Evolutionary conservation across 1,140 invertebrate species (phyloP).

Genomic region (Melipona quadrifasciata): DNA sequence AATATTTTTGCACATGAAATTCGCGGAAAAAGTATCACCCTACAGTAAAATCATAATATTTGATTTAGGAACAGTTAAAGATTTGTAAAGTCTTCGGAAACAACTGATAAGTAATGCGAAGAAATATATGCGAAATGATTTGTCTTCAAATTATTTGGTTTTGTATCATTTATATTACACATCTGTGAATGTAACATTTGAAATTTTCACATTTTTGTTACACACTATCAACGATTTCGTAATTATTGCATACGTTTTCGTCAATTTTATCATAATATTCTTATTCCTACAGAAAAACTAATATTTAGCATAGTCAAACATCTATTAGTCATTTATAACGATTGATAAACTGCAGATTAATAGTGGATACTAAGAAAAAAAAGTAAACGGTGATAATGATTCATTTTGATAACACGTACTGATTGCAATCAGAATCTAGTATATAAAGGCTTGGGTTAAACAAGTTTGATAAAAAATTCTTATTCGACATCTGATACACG

Average conservation of each 20-base stretch:
- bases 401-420: neutral
- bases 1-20: neutral
- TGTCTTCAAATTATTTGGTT: neutral
- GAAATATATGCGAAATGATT: neutral
- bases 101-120: neutral
- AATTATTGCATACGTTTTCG: neutral
- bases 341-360: neutral
- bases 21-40: neutral
- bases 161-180: neutral
- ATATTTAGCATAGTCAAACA: neutral
- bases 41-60: neutral
- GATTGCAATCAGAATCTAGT: neutral
- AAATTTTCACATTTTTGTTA: neutral
- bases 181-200: neutral
- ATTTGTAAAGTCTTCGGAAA: neutral
- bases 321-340: neutral
- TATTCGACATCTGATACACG: neutral
- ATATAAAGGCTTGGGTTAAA: slow-evolving; percentile 17
- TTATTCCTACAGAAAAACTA: neutral
- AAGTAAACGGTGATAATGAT: neutral
- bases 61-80: neutral
- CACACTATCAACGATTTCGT: too few relatives aligned
- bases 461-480: neutral
- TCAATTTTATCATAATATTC: neutral
- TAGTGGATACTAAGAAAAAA: neutral